A percentile compares a stretch with the other conserved stretches of the same genome.
These are phyloP conservation scores for Myopa tessellatipennis DNA, from an alignment of 2,888 invertebrate species.

Conservation along the genomic window DNA sequence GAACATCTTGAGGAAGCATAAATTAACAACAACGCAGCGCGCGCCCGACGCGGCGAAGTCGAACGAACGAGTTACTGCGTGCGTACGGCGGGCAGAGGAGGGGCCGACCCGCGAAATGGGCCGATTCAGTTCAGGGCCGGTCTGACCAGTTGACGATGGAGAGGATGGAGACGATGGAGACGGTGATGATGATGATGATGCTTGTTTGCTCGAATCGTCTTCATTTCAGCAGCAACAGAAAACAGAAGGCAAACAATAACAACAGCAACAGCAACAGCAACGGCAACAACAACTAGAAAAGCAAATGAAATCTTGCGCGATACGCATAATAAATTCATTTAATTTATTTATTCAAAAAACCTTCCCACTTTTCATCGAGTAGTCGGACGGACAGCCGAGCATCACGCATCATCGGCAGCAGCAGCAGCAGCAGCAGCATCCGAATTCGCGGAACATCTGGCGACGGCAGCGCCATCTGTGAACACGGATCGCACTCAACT, in stretches of 20 bases:
- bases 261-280: background rate
- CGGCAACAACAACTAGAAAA: background rate
- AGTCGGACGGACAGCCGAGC: background rate
- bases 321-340: slow-evolving; percentile 42
- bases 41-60: background rate
- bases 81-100: background rate
- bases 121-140: too few species aligned
- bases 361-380: slow-evolving; percentile 32
- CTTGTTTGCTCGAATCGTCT: slow-evolving; percentile 6
- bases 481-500: slow-evolving; percentile 3
- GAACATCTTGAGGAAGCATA: slow-evolving; percentile 31
- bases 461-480: slow-evolving; percentile 18
- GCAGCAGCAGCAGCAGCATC: background rate
- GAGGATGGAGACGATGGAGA: background rate
- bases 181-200: background rate
- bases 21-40: slow-evolving; percentile 25
- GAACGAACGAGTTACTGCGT: background rate
- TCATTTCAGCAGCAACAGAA: slow-evolving; percentile 8
- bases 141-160: background rate
- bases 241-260: background rate
- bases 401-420: background rate
- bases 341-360: slow-evolving; percentile 39
- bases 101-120: background rate
- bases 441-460: slow-evolving; percentile 1
- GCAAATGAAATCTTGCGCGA: slow-evolving; percentile 26